Percentiles rank a stretch among this genome's conserved stretches.
phyloP scores from a whole-genome alignment of 2,888 invertebrate genomes.

The Lithophane ornitopus region DNA sequence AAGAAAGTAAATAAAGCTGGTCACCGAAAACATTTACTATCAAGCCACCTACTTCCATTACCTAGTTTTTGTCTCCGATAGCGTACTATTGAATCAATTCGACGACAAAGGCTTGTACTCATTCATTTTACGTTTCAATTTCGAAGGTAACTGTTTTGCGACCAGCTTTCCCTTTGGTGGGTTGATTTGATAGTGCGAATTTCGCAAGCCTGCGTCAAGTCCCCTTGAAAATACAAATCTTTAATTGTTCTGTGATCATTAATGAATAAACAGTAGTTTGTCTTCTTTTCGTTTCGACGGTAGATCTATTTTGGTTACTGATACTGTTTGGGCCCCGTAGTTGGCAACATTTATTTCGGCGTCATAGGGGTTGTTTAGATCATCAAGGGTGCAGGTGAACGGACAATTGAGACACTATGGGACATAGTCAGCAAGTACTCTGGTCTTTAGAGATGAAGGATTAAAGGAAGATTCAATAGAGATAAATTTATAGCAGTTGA shows the following conservation, averaged over 20 bases:
- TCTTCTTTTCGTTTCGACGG: too few species aligned
- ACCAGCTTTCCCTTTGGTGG: slow-evolving; percentile 62
- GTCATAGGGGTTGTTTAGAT: too few species aligned
- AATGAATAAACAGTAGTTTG: slow-evolving; percentile 6
- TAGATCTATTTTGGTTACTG: too few species aligned
- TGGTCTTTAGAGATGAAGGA: background rate
- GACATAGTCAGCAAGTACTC: background rate
- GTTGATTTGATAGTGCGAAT: slow-evolving; percentile 38
- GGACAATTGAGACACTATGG: too few species aligned
- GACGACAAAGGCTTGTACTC: slow-evolving; percentile 27
- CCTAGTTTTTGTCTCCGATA: slow-evolving; percentile 40
- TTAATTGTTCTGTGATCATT: background rate
- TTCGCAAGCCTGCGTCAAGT: slow-evolving; percentile 38
- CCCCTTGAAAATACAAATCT: background rate
- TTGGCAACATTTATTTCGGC: too few species aligned
- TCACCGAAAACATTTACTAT: slow-evolving; percentile 24
- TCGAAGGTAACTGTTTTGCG: slow-evolving; percentile 47
- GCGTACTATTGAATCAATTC: slow-evolving; percentile 26
- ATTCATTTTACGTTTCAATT: slow-evolving; percentile 42
- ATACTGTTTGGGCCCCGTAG: too few species aligned
- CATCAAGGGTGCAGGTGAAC: too few species aligned
- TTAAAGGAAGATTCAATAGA: slow-evolving; percentile 25
- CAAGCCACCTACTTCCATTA: slow-evolving; percentile 39
- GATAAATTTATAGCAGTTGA: slow-evolving; percentile 40
- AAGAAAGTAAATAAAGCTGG: slow-evolving; percentile 1